Evolutionary conservation across 2,888 invertebrate species (phyloP).

Genomic region (Esperia sulphurella): DNA sequence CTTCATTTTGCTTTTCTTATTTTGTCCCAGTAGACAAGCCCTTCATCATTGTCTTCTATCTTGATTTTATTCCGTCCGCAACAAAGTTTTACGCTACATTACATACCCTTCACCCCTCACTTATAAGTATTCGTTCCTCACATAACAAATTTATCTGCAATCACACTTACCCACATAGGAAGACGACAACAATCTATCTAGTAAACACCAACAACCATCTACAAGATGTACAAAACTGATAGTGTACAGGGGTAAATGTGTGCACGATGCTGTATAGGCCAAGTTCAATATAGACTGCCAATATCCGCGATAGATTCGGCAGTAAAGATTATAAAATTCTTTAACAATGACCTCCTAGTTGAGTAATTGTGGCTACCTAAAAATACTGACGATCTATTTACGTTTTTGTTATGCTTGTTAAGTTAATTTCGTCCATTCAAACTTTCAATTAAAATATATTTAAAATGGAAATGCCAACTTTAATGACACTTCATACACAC

Average conservation of each 20-base stretch:
- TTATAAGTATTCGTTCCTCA: neutral
- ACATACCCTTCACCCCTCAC: neutral
- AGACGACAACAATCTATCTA: conserved; percentile 7
- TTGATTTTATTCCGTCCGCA: neutral
- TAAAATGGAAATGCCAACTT: too few relatives aligned
- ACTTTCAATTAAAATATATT: too few relatives aligned
- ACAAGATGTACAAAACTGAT: conserved; percentile 5
- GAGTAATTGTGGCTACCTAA: too few relatives aligned
- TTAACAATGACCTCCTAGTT: too few relatives aligned
- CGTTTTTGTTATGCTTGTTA: too few relatives aligned
- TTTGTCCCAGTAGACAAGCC: neutral
- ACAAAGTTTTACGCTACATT: neutral
- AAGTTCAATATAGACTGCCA: neutral
- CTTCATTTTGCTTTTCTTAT: neutral
- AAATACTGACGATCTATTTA: too few relatives aligned
- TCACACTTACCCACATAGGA: conserved; percentile 1
- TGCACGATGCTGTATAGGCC: neutral
- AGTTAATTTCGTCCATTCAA: too few relatives aligned
- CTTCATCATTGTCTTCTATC: neutral
- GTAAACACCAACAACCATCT: conserved; percentile 3
- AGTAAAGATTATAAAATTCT: too few relatives aligned
- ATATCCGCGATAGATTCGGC: neutral
- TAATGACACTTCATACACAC: too few relatives aligned
- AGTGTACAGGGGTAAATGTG: neutral
- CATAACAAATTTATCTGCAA: conserved; percentile 3